Base-by-base conservation (phyloP, 2,113 vertebrate species). In the Neogobius melanostomus region DNA sequence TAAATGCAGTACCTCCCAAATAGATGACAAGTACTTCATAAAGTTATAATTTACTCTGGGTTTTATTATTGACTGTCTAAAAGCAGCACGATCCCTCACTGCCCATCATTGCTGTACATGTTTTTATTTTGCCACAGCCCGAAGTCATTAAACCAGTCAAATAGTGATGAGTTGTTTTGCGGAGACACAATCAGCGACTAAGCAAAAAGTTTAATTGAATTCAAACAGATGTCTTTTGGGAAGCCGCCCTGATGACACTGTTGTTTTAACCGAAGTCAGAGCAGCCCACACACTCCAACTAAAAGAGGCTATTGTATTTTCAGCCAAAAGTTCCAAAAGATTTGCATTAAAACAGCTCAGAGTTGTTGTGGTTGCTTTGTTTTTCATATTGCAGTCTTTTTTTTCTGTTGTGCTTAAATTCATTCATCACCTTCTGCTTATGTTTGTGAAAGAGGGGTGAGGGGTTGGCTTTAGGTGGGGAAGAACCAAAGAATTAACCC, bases 141-240 rank as follows among this genome's bases (percentile, higher is more conserved):
- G 11, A 17, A 68, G 61, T 50, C 14, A 52, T 21, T 1, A 72
- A 49, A 59, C 17, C 63, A 69, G 9, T 60, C 45, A 69, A n/a
- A 60, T 36, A 73, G 53, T 67, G 70, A 77, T 53, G 44, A 43
- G 21, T 62, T 49, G 51, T 63, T 60, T 21, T 57, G 12, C 15
- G 16, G 66, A 11, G 50, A 76, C 53, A 12, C 45, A 69, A 64
- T 78, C 60, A 57, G 64, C 17, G 50, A 68, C 50, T 48, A 43
- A 70, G 50, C 66, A 72, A 47, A 76, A 49, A 61, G 52, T 82
- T 85, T 76, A 73, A 81, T 75, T 71, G 54, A 48, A 46, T 77
- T 72, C 56, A 64, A 82, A 17, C 21, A 45, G 7, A 66, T 36
- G 16, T 68, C 52, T 76, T 69, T 50, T n/a, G 47, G 53, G 54